Evolutionary conservation across 2,113 vertebrate species (phyloP).

Genomic region (Uria aalge): DNA sequence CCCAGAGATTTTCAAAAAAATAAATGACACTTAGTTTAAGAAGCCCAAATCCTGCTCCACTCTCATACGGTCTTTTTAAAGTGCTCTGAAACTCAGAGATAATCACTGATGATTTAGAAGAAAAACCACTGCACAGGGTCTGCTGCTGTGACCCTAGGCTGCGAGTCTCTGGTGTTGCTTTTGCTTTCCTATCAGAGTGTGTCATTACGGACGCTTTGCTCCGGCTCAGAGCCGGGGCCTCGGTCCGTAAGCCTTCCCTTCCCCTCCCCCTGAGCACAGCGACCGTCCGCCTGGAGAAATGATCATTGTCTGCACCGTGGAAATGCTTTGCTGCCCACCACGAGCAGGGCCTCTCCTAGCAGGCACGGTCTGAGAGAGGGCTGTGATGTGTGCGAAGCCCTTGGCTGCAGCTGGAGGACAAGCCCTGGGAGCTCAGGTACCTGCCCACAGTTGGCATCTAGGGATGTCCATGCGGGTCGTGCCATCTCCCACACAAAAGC

Average conservation of each 20-base stretch:
- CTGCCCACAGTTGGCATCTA: background rate
- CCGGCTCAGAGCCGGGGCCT: background rate
- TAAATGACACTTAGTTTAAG: background rate
- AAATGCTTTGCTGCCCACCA: background rate
- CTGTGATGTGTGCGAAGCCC: fast-evolving
- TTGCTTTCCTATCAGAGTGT: background rate
- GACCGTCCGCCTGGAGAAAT: fast-evolving
- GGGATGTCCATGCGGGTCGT: background rate
- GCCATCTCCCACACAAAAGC: background rate
- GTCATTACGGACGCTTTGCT: fast-evolving
- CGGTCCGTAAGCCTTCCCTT: background rate
- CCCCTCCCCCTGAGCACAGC: background rate
- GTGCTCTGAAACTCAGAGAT: background rate
- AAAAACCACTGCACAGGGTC: background rate
- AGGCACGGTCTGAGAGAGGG: no score
- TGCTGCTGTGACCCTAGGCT: background rate
- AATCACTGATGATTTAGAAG: background rate
- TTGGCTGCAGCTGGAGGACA: background rate
- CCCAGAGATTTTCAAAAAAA: background rate
- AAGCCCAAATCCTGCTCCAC: background rate
- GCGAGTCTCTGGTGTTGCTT: background rate
- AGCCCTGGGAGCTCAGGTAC: background rate
- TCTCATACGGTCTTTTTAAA: background rate
- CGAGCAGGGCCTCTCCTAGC: background rate
- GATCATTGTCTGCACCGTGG: fast-evolving